Base-by-base conservation (phyloP, 37 sponge, comb jelly and placozoan species). In the Mnemiopsis leidyi region DNA sequence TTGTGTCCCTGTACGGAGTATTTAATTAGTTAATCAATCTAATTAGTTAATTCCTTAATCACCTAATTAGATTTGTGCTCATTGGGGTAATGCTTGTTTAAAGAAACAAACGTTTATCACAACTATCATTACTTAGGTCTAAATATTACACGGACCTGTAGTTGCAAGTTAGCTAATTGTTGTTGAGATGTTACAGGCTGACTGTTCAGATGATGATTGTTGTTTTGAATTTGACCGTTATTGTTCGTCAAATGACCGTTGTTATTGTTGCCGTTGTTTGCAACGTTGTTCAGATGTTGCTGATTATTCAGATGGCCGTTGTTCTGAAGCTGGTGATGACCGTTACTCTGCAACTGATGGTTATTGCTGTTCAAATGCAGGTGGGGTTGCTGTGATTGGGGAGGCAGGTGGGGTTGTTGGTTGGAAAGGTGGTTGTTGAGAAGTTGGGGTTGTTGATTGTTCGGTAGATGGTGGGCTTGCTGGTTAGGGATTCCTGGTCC, bases 401-500 rank as follows among this genome's bases (percentile, higher is more conserved):
- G n/a, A 13, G 9, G 9, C 2, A 69, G 24, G 28, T 25, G 28
- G 28, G 73, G 73, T 69, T 69, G 73, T 69, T 69, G 73, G 73
- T 20, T 20, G 21, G 73, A 25, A 28, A 69, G 24, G 73, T 25
- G 28, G 3, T 69, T 21, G 24, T 69, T 21, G 73, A 25, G 28
- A 25, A 25, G 73, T 25, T 28, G 24, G 29, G 28, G 2, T 69
- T 69, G 73, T 25, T 69, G 73, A 25, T 69, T 21, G 73, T 69
- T 69, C 2, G 73, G 79, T 36, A 77, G 26, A 34, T 16, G 32
- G 18, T 26, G 36, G 18, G 9, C 18, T 20, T 28, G 79, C 79
- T 77, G 79, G 36, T 77, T 77, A 3, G 79, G 36, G 0, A 77
- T 77, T 0, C 79, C 79, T 31, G 79, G 79, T 32, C 32, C 32